phyloP scores from a whole-genome alignment of 2,888 invertebrate genomes.

The Gandaritis pyraliata region DNA sequence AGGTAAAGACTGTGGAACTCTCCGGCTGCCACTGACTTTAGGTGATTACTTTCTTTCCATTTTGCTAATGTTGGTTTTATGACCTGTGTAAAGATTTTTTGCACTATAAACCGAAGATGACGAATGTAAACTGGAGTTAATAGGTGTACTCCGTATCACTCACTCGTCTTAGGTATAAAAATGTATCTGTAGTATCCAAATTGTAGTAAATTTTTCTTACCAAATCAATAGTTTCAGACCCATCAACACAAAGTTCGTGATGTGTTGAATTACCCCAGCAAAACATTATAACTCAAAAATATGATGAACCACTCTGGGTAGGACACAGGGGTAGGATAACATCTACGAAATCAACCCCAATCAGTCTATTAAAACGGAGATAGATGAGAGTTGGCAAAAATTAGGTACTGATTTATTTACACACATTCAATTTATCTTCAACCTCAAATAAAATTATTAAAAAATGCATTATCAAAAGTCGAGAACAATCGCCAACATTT shows the following conservation, averaged over 20 bases:
- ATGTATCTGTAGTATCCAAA: too few species aligned
- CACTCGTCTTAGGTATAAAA: too few species aligned
- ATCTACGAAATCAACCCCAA: conserved; percentile 51
- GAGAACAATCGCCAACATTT: conserved; percentile 70
- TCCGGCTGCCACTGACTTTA: conserved; percentile 88
- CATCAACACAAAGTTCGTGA: conserved; percentile 77
- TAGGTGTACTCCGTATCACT: too few species aligned
- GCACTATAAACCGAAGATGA: background rate
- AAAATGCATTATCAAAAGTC: conserved; percentile 65
- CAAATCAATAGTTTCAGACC: conserved; percentile 66
- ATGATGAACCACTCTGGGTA: conserved; percentile 30
- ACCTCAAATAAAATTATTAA: conserved; percentile 56
- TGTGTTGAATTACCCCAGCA: conserved; percentile 82
- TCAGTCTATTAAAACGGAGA: conserved; percentile 54
- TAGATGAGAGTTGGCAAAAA: conserved; percentile 44
- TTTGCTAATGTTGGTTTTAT: conserved; percentile 85
- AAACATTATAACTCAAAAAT: conserved; percentile 70
- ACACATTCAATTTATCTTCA: conserved; percentile 55
- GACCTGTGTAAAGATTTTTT: conserved; percentile 73
- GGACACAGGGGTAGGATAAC: too few species aligned
- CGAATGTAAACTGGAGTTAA: too few species aligned
- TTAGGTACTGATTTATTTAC: conserved; percentile 26
- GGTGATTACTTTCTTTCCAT: conserved; percentile 84
- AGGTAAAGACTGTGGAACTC: conserved; percentile 92
- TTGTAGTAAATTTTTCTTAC: conserved; percentile 54